Evolutionary conservation across 2,113 vertebrate species (phyloP).

Genomic region (Pygoscelis antarcticus): DNA sequence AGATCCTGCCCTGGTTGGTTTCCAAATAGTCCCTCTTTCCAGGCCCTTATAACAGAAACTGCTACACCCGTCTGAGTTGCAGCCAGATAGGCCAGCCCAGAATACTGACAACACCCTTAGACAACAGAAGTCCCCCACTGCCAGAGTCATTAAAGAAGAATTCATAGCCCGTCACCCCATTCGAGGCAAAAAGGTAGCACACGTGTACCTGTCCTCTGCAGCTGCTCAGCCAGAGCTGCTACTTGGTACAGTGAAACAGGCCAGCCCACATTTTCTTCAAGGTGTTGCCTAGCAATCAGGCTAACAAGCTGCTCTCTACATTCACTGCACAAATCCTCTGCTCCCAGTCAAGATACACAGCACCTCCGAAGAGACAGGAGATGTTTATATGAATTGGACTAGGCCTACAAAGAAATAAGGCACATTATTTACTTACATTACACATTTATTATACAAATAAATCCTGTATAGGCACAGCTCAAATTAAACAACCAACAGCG

Average conservation of each 20-base stretch:
- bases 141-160: constrained; percentile 8
- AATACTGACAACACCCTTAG: not conserved
- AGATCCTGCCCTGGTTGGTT: not conserved
- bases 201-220: not conserved
- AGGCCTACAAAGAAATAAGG: not conserved
- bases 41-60: constrained; percentile 34
- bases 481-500: not conserved
- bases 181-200: not conserved
- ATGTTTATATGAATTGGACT: not conserved
- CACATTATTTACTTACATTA: too few relatives aligned
- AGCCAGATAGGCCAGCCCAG: constrained; percentile 10
- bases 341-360: not conserved
- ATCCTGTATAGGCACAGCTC: not conserved
- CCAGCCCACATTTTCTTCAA: not conserved
- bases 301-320: not conserved
- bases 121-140: not conserved
- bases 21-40: constrained; percentile 29
- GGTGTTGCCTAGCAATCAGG: not conserved
- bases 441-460: not conserved
- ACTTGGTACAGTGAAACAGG: not conserved
- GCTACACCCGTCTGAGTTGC: constrained; percentile 8
- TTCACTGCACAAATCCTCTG: not conserved
- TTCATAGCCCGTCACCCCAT: not conserved
- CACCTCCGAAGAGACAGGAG: not conserved
- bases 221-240: not conserved